Base-by-base conservation (phyloP, 2,888 invertebrate species). In the Agriopis marginaria region DNA sequence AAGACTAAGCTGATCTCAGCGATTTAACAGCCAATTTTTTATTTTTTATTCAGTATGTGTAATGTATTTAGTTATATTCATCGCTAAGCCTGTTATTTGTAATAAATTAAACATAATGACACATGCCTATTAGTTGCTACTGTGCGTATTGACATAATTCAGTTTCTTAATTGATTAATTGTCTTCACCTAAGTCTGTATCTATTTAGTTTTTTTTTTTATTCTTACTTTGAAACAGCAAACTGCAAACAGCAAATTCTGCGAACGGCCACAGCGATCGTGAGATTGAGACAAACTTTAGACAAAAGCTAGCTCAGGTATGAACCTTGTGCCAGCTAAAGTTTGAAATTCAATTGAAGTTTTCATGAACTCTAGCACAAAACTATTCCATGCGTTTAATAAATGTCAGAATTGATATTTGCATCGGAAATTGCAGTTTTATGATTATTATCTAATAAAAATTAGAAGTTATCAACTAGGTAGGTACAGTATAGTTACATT, bases 331-430 rank as follows among this genome's bases (percentile, higher is more conserved):
- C 70, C 63, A 64, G 60, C 59, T 66, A n/a, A 71, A 74, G 59
- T 76, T 74, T 70, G 59, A 70, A 73, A 76, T 76, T 74, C 73
- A 76, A 74, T 76, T 73, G 68, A 70, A 76, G 70, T 76, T 76
- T 73, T 70, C 71, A 64, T 68, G 61, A 66, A 71, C 72, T 72
- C 67, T 23, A 62, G 40, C 66, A 42, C 64, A 50, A 51, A 70
- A 73, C 74, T 70, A 73, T 67, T 59, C 53, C 32, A 58, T 68
- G 55, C 55, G 63, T 73, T 73, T 75, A 72, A 63, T 73, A 69
- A 68, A 71, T 49, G 58, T 66, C 47, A 59, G n/a, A 51, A 60
- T 54, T 63, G 54, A n/a, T 63, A 63, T 10, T 14, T 47, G 23
- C 14, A 32, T 45, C 54, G 39, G 6, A 64, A 50, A 50, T 17